Conservation (phyloP, 2,797 vertebrate species). For the Melanotaenia pygmaea region DNA sequence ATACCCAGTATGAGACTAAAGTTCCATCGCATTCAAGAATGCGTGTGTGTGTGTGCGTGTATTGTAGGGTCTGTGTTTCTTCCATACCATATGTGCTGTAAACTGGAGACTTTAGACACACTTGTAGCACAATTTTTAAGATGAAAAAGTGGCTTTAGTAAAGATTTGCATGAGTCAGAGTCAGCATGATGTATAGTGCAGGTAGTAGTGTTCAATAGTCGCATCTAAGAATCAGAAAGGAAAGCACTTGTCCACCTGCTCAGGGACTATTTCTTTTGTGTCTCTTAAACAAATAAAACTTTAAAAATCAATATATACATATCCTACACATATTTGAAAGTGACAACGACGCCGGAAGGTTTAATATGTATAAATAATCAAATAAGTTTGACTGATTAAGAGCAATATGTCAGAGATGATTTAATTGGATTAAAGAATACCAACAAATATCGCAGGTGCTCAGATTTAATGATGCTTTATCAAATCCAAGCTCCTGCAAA, state of each 20-base stretch:
- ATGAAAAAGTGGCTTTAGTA: conserved; percentile 3
- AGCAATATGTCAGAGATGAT: background rate
- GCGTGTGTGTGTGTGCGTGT: conserved; percentile 9
- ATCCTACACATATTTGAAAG: background rate
- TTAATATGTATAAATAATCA: background rate
- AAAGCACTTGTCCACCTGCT: background rate
- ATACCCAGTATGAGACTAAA: conserved; percentile 72
- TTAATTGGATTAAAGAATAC: background rate
- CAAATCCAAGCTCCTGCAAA: background rate
- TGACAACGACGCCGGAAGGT: background rate
- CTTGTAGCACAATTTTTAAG: conserved; percentile 20
- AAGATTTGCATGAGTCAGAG: conserved; percentile 3
- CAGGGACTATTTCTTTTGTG: background rate
- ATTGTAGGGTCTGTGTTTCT: conserved; percentile 35
- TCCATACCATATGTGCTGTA: conserved; percentile 6
- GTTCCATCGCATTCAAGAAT: conserved; percentile 69
- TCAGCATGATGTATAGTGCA: background rate
- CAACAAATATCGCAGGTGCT: background rate
- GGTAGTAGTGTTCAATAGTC: background rate
- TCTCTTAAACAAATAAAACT: background rate
- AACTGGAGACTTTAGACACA: conserved; percentile 36
- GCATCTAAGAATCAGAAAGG: no score
- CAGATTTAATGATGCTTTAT: background rate
- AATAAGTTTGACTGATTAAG: background rate
- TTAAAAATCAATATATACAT: background rate